phyloP scores from a whole-genome alignment of 2,797 vertebrate genomes.

The Anas georgica region DNA sequence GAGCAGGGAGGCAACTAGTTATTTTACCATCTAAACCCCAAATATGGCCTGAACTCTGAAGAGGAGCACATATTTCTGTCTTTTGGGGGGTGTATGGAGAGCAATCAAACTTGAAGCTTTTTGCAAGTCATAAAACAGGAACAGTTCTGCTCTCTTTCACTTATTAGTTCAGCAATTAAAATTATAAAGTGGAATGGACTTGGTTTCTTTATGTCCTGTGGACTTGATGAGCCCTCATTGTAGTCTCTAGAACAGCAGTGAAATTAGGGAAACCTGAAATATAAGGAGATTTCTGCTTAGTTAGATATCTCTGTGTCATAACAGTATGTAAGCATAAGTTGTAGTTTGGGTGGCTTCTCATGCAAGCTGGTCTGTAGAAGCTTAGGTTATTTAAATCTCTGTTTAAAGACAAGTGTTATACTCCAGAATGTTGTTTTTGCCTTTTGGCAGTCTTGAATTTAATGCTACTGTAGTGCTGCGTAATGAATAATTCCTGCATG shows the following conservation, averaged over 20 bases:
- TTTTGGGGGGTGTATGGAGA: neutral
- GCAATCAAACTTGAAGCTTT: neutral
- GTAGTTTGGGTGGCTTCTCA: neutral
- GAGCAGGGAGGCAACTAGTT: neutral
- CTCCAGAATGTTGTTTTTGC: neutral
- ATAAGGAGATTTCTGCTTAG: neutral
- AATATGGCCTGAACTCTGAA: neutral
- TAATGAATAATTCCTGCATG: neutral
- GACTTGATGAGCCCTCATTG: neutral
- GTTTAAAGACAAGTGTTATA: neutral
- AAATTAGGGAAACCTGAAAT: neutral
- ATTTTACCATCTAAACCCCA: neutral
- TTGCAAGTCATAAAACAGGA: neutral
- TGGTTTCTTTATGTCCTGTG: neutral
- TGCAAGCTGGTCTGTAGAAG: neutral
- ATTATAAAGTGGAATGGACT: neutral
- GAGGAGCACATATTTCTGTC: neutral
- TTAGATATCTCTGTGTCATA: neutral
- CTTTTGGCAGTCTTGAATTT: neutral
- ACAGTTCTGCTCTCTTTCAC: neutral
- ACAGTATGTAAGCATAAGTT: neutral
- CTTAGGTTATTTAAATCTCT: neutral
- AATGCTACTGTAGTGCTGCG: neutral
- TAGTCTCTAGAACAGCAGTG: neutral
- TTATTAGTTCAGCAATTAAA: neutral